A percentile compares a stretch with the other conserved stretches of the same genome.
Conservation (phyloP, 2,888 invertebrate genomes). For the Plagodis pulveraria region DNA sequence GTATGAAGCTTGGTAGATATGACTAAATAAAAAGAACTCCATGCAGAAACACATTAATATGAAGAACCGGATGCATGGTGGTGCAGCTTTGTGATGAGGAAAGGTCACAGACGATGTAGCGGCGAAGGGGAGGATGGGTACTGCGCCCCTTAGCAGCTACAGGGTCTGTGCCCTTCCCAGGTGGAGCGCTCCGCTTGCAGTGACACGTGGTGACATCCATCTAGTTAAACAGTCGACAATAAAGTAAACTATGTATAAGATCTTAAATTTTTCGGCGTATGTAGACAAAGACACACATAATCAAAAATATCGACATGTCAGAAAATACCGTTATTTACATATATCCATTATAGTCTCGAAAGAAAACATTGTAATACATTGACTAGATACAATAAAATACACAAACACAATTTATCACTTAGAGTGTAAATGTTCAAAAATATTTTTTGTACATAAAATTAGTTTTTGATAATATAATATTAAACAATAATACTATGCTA, state of each 20-base stretch:
- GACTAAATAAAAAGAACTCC: conserved; percentile 25
- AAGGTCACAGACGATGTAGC: conserved; percentile 72
- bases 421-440: too few species aligned
- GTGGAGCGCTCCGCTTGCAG: conserved; percentile 20
- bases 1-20: conserved; percentile 1
- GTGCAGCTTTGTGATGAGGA: conserved; percentile 39
- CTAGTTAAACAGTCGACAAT: not conserved
- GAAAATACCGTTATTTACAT: too few species aligned
- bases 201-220: conserved; percentile 17
- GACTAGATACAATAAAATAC: too few species aligned
- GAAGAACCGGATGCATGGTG: conserved; percentile 40
- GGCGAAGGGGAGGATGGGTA: conserved; percentile 64
- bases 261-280: too few species aligned
- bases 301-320: too few species aligned
- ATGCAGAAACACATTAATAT: conserved; percentile 41
- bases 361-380: too few species aligned
- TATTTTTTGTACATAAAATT: too few species aligned
- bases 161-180: conserved; percentile 68
- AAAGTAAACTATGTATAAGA: not conserved
- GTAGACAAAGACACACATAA: too few species aligned
- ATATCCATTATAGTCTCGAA: too few species aligned
- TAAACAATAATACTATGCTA: too few species aligned
- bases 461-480: too few species aligned
- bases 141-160: conserved; percentile 84
- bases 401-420: too few species aligned